phyloP scores from a whole-genome alignment of 2,888 invertebrate genomes.

The Lysandra coridon region DNA sequence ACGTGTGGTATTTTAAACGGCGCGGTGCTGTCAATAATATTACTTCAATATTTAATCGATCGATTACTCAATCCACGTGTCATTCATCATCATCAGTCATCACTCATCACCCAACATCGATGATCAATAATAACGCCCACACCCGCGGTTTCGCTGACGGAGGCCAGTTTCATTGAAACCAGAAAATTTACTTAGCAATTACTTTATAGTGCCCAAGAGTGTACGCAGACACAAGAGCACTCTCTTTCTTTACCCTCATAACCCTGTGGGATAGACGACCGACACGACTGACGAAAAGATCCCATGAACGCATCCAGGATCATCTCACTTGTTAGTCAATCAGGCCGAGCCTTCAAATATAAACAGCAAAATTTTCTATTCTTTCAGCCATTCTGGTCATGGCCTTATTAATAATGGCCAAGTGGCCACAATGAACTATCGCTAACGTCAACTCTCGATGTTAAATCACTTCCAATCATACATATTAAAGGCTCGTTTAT shows the following conservation, averaged over 20 bases:
- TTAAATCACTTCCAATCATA: neutral
- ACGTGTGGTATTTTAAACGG: neutral
- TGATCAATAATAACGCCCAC: neutral
- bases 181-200: too few species aligned
- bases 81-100: neutral
- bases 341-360: neutral
- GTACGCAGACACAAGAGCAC: too few species aligned
- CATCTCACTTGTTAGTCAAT: too few species aligned
- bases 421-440: neutral
- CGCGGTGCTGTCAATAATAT: neutral
- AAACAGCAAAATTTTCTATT: neutral
- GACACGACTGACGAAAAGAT: too few species aligned
- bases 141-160: too few species aligned
- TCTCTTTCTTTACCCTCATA: too few species aligned
- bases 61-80: neutral
- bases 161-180: too few species aligned
- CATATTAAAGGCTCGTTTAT: slow-evolving; percentile 2
- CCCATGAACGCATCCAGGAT: too few species aligned
- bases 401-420: neutral
- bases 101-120: neutral
- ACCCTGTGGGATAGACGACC: too few species aligned
- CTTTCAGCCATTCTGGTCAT: neutral
- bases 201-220: too few species aligned
- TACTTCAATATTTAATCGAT: neutral
- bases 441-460: neutral